These are phyloP conservation scores for Noturus placidus DNA, from an alignment of 2,113 vertebrate species.

Conservation along the genomic window DNA sequence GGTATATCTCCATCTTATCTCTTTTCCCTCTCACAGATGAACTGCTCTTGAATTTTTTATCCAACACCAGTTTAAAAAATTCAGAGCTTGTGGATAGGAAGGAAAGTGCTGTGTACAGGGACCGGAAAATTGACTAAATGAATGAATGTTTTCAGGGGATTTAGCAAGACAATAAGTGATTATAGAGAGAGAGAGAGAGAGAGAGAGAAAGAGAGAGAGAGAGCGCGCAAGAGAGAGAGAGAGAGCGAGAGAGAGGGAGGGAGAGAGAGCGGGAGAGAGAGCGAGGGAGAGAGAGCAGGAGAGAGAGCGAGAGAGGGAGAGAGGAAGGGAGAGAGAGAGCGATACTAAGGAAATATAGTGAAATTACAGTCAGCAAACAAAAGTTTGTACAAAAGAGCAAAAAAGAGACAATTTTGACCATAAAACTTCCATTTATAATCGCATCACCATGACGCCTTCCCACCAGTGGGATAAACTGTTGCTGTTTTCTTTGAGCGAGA, in stretches of 20 bases:
- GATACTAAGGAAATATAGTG: neutral
- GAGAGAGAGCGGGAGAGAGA: neutral
- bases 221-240: neutral
- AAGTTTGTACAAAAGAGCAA: neutral
- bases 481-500: neutral
- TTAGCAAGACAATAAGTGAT: slow-evolving; percentile 13
- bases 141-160: slow-evolving; percentile 46
- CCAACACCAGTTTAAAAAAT: slow-evolving; percentile 56
- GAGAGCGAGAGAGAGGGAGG: neutral
- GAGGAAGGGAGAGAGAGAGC: neutral
- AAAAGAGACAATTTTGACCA: slow-evolving; percentile 15
- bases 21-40: slow-evolving; percentile 36
- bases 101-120: slow-evolving; percentile 14
- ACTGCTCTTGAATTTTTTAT: slow-evolving; percentile 60
- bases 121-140: slow-evolving; percentile 52
- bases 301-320: neutral
- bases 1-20: neutral
- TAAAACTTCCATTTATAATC: neutral
- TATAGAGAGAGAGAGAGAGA: neutral
- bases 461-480: neutral
- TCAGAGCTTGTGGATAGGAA: slow-evolving; percentile 23
- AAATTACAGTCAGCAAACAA: neutral
- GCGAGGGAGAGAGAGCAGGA: slow-evolving; percentile 2
- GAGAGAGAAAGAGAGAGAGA: neutral
- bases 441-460: neutral